Evolutionary conservation across 2,113 vertebrate genomes (phyloP).

Genomic region (Phycodurus eques): DNA sequence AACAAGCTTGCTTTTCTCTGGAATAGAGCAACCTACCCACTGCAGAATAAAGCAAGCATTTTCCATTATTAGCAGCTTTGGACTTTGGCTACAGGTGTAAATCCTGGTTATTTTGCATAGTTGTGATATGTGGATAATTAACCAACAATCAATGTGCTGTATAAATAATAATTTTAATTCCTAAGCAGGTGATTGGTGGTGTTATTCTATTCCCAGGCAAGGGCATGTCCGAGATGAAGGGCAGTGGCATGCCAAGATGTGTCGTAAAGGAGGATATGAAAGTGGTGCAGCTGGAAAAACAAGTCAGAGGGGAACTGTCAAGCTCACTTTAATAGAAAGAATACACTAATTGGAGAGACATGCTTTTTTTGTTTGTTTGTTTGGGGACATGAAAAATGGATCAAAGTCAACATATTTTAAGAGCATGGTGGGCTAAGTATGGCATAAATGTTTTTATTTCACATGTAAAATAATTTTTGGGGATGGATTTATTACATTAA

Average conservation of each 20-base stretch:
- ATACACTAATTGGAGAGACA: neutral
- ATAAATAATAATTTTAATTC: neutral
- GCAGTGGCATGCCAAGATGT: constrained; percentile 42
- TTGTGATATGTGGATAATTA: neutral
- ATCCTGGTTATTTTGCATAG: neutral
- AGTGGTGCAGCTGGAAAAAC: constrained; percentile 30
- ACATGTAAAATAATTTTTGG: too few species aligned
- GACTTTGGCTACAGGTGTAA: neutral
- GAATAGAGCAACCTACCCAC: constrained; percentile 18
- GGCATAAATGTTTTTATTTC: too few species aligned
- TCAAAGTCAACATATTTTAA: too few species aligned
- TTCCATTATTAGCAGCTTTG: constrained; percentile 2
- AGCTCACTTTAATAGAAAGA: neutral
- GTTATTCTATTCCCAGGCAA: neutral
- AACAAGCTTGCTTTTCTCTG: constrained; percentile 14
- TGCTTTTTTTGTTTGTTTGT: neutral
- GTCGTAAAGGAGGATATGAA: constrained; percentile 15
- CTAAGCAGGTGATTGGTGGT: neutral
- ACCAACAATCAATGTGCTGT: neutral
- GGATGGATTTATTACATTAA: too few species aligned
- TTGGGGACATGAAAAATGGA: too few species aligned
- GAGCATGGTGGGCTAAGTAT: too few species aligned
- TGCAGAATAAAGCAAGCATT: neutral
- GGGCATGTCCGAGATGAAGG: constrained; percentile 5
- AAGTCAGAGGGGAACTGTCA: neutral